Conservation (phyloP, 1,140 invertebrate genomes). For the Microplitis demolitor region DNA sequence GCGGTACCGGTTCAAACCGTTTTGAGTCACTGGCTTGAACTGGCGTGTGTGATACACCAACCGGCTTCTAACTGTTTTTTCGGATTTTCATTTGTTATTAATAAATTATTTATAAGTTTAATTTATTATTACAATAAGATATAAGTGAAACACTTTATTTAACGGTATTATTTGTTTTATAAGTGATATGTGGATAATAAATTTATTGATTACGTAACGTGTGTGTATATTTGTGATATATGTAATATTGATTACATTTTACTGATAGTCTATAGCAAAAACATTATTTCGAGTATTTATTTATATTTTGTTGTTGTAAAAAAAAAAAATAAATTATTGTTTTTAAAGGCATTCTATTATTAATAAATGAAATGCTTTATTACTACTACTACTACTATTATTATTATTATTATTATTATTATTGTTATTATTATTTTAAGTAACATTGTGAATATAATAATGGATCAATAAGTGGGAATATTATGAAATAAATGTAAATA, state of each 20-base stretch:
- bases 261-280: not conserved
- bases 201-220: not conserved
- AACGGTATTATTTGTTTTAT: not conserved
- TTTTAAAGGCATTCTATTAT: no score
- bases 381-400: no score
- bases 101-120: not conserved
- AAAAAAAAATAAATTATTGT: no score
- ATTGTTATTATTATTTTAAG: no score
- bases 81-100: not conserved
- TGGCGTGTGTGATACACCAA: constrained; percentile 36
- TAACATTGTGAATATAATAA: no score
- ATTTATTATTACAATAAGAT: not conserved
- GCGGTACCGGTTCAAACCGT: constrained; percentile 50
- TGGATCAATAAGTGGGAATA: no score
- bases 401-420: no score
- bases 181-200: not conserved
- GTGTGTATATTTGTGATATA: not conserved
- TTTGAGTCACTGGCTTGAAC: constrained; percentile 56
- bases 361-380: no score
- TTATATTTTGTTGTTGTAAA: no score
- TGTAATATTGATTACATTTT: not conserved
- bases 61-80: constrained; percentile 20
- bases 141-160: not conserved
- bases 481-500: no score
- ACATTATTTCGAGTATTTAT: not conserved